Evolutionary conservation across 1,140 invertebrate species (phyloP), one percentile per base, ranked within the genome.

Genomic region (Eciton burchellii): DNA sequence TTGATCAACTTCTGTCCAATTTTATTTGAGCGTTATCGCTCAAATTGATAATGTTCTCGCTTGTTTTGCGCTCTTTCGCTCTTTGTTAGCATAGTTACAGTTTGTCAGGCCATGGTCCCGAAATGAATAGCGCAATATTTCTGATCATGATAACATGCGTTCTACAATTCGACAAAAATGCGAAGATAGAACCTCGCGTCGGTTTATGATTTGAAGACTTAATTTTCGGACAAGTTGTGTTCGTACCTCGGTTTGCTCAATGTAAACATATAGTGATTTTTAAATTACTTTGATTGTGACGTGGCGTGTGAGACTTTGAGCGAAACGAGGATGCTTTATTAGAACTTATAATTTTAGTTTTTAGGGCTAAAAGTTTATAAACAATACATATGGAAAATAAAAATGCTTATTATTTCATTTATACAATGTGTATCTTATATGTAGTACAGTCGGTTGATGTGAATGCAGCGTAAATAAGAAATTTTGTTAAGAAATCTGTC

Each of bases 331-430:
- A 83, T 72, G 76, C 26, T 81, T 63, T 73, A 85, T 62, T 88
- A 82, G 76, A 35, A 71, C 19, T 76, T 79, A 87, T 81, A 88
- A 35, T 66, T 90, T 91, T 88, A 90, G 60, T 89, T 89, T 82
- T 57, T 91, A 91, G 85, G 62, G 14, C 9, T 16, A 68, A 47
- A 24, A 35, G 35, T 35, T 35, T 3, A 76, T 35, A 82, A 82
- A 84, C 84, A 83, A 81, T 70, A 81, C 85, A 70, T 83, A 90
- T 83, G 77, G 65, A 84, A 77, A 88, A 89, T 89, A 89, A 89
- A 90, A 49, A 86, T 84, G 87, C 81, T 85, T 87, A 90, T 88
- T 89, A 90, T 91, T 89, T 91, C 84, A 89, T 63, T 85, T 87
- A 88, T 84, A 81, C 66, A 26, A 81, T 83, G 81, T 89, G 81